Percentiles rank a stretch among this genome's conserved stretches.
Conservation (phyloP, 2,797 vertebrate species). For the Micropoecilia bifurca region DNA sequence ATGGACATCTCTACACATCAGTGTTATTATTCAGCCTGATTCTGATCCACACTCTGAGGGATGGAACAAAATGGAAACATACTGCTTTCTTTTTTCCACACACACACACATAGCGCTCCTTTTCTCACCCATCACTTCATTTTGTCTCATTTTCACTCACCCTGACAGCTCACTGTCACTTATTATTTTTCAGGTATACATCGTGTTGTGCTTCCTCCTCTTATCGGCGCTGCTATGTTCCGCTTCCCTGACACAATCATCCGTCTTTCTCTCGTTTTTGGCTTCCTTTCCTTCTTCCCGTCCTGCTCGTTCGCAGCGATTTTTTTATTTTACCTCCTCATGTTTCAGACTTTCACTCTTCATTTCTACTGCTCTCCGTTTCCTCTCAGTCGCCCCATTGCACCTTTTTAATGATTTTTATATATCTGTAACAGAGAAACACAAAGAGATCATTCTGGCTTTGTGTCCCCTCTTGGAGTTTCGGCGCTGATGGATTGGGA, state of each 20-base stretch:
- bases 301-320: not conserved
- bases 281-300: not conserved
- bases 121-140: constrained; percentile 32
- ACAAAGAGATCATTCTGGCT: constrained; percentile 44
- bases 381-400: constrained; percentile 21
- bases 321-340: not conserved
- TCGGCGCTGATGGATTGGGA: constrained; percentile 34
- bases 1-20: not conserved
- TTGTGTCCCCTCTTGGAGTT: constrained; percentile 14
- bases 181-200: constrained; percentile 59
- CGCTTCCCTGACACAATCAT: constrained; percentile 27
- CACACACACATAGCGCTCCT: not conserved
- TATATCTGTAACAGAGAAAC: constrained; percentile 46
- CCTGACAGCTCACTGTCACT: constrained; percentile 61
- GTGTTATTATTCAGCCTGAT: not conserved
- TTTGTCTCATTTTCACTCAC: constrained; percentile 35
- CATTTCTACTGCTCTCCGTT: constrained; percentile 59
- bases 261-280: constrained; percentile 14
- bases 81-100: constrained; percentile 2
- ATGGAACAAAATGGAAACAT: constrained; percentile 22
- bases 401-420: constrained; percentile 55
- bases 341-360: constrained; percentile 49
- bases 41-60: constrained; percentile 22
- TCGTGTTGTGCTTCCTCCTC: constrained; percentile 19
- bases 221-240: constrained; percentile 21